Evolutionary conservation across 2,888 invertebrate species (phyloP), one percentile per base, ranked within the genome.

Genomic region (Trissonchulus sp.): DNA sequence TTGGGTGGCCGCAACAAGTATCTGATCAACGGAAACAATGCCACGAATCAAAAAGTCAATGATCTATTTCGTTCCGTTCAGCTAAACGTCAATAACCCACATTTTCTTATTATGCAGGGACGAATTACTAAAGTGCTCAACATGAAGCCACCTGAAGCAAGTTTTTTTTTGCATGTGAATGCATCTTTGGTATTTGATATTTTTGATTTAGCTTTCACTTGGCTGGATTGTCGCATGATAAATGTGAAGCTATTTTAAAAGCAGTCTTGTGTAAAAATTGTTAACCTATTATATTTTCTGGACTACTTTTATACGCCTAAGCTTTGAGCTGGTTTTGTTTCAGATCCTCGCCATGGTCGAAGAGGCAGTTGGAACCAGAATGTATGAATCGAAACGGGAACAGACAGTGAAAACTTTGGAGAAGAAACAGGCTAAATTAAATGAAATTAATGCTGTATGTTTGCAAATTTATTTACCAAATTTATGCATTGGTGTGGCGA

Each of bases 41-140:
- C 94, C 0, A 92, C 91, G 79, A 94, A 94, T 86, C 93, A 92
- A 83, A 88, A 92, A 80, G 93, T 98, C 0, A 90, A 91, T 63
- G 99, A 99, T 86, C 88, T 99, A 84, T 99, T 99, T 86, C 93
- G 94, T 81, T 94, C 96, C 0, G 92, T 99, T 2, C 96, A 97
- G 84, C 88, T 99, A 62, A 99, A 99, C 84, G 94, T 99, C 1
- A 99, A 99, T 87, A 99, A 99, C 87, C 99, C 99, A 0, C 97
- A 99, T 85, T 99, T 98, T 86, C 89, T 99, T 48, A 99, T 99
- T 82, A 98, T 99, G 98, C 99, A 99, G 88, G 99, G 99, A 0
- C 90, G 95, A 79, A 96, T 99, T 79, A 98, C 98, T 0, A 98
- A 99, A 88, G 98, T 99, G 1, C 88, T 99, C 35, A 98, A 95